Evolutionary conservation across 2,113 vertebrate genomes (phyloP).

Genomic region (Odontophorus gujanensis): DNA sequence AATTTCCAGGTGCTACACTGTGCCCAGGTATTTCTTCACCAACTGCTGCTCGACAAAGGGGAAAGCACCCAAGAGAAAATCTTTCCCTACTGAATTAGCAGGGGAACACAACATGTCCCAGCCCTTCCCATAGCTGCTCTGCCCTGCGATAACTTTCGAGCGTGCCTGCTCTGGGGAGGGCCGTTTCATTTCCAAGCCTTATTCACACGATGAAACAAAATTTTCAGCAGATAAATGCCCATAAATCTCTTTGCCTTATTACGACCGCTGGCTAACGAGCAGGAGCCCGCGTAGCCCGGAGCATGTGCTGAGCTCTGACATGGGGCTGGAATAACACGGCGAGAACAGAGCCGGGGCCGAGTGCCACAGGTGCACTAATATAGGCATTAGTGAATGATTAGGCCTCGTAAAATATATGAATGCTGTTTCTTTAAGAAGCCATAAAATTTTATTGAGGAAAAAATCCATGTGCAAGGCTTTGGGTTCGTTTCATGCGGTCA

Average conservation of each 20-base stretch:
- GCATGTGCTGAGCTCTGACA: neutral
- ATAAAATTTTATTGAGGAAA: conserved; percentile 72
- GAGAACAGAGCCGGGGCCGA: conserved; percentile 14
- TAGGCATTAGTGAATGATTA: conserved; percentile 77
- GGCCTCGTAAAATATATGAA: conserved; percentile 64
- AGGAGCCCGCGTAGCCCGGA: neutral
- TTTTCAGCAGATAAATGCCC: neutral
- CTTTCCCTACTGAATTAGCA: neutral
- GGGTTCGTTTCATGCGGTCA: conserved; percentile 65
- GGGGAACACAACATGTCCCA: neutral
- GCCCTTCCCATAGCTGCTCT: rapidly evolving
- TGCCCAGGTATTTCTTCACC: neutral
- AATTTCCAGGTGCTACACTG: neutral
- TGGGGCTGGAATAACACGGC: conserved; percentile 39
- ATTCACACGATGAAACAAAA: neutral
- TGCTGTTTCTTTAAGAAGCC: conserved; percentile 66
- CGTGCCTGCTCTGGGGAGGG: rapidly evolving
- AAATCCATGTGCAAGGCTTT: conserved; percentile 50
- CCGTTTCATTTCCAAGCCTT: neutral
- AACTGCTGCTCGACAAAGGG: neutral
- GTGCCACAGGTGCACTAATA: conserved; percentile 80
- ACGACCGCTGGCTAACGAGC: neutral
- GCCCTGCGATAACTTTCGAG: rapidly evolving
- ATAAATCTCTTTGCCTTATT: conserved; percentile 43
- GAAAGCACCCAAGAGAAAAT: neutral